phyloP scores from a whole-genome alignment of 2,797 vertebrate genomes.

The Characodon lateralis region DNA sequence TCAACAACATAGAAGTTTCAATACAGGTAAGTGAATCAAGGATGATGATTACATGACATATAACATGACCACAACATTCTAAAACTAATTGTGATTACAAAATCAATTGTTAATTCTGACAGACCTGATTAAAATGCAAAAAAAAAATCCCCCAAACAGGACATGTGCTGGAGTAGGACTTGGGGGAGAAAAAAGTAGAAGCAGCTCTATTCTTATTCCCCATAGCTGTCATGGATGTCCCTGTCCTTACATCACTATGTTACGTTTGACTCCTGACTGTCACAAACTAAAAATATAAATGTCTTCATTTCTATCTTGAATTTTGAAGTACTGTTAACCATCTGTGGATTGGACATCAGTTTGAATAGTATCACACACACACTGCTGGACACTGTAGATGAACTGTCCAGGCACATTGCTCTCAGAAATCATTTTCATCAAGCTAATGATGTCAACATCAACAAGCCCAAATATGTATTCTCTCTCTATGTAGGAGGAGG shows the following conservation, averaged over 20 bases:
- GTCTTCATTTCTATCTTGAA: background rate
- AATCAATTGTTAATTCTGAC: background rate
- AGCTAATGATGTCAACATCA: background rate
- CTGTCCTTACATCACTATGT: too few relatives aligned
- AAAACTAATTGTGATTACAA: background rate
- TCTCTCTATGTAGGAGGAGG: background rate
- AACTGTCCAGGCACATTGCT: background rate
- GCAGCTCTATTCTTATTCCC: too few relatives aligned
- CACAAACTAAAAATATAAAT: background rate
- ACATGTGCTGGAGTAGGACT: too few relatives aligned
- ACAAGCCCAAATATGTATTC: background rate
- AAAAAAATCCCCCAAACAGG: too few relatives aligned
- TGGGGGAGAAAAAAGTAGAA: too few relatives aligned
- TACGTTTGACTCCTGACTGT: too few relatives aligned
- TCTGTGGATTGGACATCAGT: background rate
- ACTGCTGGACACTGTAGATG: slow-evolving; percentile 4
- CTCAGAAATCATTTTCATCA: slow-evolving; percentile 3
- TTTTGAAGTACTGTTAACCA: background rate
- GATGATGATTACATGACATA: background rate
- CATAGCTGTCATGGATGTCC: too few relatives aligned
- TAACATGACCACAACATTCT: background rate
- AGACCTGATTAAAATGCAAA: background rate
- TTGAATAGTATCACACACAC: slow-evolving; percentile 15
- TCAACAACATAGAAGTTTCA: background rate
- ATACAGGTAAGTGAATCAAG: background rate